These are phyloP conservation scores for Andrena minutula DNA, from an alignment of 2,888 invertebrate species.

Conservation along the genomic window DNA sequence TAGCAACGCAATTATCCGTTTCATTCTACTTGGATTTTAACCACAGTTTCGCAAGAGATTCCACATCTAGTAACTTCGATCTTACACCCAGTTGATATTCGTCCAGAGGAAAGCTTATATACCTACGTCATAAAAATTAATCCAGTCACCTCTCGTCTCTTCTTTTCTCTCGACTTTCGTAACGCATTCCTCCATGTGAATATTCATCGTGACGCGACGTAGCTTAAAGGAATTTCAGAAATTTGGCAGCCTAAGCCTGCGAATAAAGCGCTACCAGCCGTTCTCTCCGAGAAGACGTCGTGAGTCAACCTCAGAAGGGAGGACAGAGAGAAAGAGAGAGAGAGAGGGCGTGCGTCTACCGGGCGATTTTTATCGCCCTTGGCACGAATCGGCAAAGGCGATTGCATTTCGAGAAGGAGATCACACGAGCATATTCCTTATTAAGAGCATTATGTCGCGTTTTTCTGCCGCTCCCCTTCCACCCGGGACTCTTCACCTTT, in stretches of 20 bases:
- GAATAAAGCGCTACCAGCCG: background rate
- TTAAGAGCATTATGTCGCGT: conserved; percentile 46
- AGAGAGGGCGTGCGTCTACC: conserved; percentile 35
- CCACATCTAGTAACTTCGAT: too few relatives aligned
- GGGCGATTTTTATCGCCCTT: conserved; percentile 71
- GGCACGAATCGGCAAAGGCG: conserved; percentile 64
- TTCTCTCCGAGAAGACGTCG: conserved; percentile 2
- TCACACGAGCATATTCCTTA: conserved; percentile 52
- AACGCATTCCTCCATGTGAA: background rate
- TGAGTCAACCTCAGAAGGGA: conserved; percentile 41
- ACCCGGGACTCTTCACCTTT: conserved; percentile 29
- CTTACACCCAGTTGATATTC: background rate
- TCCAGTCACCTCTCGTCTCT: background rate
- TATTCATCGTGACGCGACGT: background rate
- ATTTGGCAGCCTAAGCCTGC: conserved; percentile 3
- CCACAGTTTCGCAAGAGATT: too few relatives aligned
- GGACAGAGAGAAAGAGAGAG: conserved; percentile 11
- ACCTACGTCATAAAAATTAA: background rate
- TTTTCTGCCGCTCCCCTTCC: conserved; percentile 33
- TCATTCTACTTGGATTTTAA: too few relatives aligned
- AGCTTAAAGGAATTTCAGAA: background rate
- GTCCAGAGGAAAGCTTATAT: background rate
- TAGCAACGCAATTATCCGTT: too few relatives aligned
- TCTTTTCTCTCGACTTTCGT: background rate
- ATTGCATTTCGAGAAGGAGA: conserved; percentile 63